These are phyloP conservation scores for Calonectris borealis DNA, from an alignment of 2,113 vertebrate species.

Conservation along the genomic window DNA sequence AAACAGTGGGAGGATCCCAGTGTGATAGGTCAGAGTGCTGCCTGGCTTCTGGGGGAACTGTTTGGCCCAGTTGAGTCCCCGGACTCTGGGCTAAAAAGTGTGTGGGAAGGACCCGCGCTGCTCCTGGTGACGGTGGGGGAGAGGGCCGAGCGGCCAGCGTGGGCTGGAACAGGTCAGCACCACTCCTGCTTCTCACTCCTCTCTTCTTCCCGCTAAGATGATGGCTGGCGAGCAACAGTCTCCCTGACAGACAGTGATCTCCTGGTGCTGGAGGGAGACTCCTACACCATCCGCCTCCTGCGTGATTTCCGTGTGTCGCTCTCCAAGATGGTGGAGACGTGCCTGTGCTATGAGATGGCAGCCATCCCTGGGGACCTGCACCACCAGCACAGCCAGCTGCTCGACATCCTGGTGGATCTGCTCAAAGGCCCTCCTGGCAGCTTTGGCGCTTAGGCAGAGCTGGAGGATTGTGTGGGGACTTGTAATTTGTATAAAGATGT, in stretches of 20 bases:
- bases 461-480: conserved; percentile 68
- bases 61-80: fast-evolving
- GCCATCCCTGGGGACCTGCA: conserved; percentile 62
- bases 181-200: neutral
- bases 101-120: fast-evolving
- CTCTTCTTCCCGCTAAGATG: conserved; percentile 69
- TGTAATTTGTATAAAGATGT: conserved; percentile 80
- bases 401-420: conserved; percentile 86
- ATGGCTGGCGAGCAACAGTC: conserved; percentile 81
- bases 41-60: neutral
- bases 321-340: conserved; percentile 88
- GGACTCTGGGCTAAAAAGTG: fast-evolving
- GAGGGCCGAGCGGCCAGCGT: neutral
- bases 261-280: conserved; percentile 82
- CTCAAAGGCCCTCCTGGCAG: conserved; percentile 81
- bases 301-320: conserved; percentile 88
- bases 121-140: fast-evolving
- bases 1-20: neutral
- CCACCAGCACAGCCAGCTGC: conserved; percentile 84
- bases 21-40: neutral
- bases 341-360: conserved; percentile 78
- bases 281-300: conserved; percentile 83
- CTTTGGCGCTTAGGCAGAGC: conserved; percentile 68
- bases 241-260: conserved; percentile 82
- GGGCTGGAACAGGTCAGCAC: neutral